Conservation (phyloP, 1,140 invertebrate genomes). For the Armadillidium nasatum region DNA sequence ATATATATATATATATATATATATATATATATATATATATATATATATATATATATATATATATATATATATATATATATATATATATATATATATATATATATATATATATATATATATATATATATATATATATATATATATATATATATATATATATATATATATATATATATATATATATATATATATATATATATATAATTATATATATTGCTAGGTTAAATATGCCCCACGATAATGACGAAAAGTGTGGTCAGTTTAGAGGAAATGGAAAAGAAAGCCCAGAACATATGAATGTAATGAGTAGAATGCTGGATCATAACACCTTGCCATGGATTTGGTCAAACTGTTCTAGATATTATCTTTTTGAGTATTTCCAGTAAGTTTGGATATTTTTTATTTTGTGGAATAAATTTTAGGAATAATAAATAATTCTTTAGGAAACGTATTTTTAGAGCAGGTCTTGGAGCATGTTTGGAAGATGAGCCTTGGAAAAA, state of each 20-base stretch:
- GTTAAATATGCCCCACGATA: conserved; percentile 90
- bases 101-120: no score
- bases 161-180: no score
- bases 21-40: no score
- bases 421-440: no score
- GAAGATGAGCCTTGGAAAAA: conserved; percentile 58
- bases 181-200: no score
- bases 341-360: conserved; percentile 80
- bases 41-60: no score
- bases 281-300: conserved; percentile 52
- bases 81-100: no score
- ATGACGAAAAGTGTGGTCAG: conserved; percentile 65
- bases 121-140: no score
- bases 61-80: no score
- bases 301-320: conserved; percentile 78
- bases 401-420: background rate
- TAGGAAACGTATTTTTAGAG: conserved; percentile 50
- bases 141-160: no score
- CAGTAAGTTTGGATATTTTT: conserved; percentile 64
- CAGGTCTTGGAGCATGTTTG: conserved; percentile 62
- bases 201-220: no score
- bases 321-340: conserved; percentile 81
- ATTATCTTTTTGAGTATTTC: conserved; percentile 78
- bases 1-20: no score
- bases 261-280: conserved; percentile 53